A percentile compares a stretch with the other conserved stretches of the same genome.
Evolutionary conservation across 2,797 vertebrate genomes (phyloP).

Genomic region (Sebastiscus tertius): DNA sequence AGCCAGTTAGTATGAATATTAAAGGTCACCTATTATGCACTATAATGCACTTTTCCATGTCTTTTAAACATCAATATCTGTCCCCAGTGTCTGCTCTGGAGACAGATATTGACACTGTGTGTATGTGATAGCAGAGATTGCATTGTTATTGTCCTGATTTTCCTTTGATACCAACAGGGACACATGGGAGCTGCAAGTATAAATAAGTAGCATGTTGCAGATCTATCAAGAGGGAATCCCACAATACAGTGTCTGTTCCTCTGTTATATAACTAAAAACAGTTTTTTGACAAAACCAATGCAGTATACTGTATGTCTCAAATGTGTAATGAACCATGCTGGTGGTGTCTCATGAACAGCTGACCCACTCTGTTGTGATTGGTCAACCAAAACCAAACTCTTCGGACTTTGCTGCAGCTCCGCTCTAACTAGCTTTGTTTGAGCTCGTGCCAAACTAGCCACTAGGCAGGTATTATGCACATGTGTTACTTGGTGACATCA

Average conservation of each 20-base stretch:
- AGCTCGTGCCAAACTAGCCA: too few relatives aligned
- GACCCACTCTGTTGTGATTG: too few relatives aligned
- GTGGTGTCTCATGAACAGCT: not conserved
- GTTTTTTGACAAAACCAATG: slow-evolving; percentile 26
- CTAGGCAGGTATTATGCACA: too few relatives aligned
- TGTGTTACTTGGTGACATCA: too few relatives aligned
- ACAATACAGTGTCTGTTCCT: not conserved
- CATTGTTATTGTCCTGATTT: slow-evolving; percentile 21
- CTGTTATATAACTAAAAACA: not conserved
- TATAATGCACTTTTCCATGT: too few relatives aligned
- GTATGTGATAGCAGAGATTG: too few relatives aligned
- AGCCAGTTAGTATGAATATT: not conserved
- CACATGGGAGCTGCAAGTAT: slow-evolving; percentile 4
- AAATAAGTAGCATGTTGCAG: slow-evolving; percentile 31
- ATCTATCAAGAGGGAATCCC: slow-evolving; percentile 4
- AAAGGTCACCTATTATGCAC: too few relatives aligned
- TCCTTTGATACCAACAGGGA: slow-evolving; percentile 15
- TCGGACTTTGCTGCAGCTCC: too few relatives aligned
- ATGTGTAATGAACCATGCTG: not conserved
- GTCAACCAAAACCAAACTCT: too few relatives aligned
- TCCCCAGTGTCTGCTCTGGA: not conserved
- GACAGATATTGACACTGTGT: too few relatives aligned
- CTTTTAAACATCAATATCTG: too few relatives aligned
- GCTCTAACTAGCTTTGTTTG: too few relatives aligned
- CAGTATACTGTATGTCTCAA: slow-evolving; percentile 27